Conservation (phyloP, 2,888 invertebrate species). For the Dinocampus coccinellae region DNA sequence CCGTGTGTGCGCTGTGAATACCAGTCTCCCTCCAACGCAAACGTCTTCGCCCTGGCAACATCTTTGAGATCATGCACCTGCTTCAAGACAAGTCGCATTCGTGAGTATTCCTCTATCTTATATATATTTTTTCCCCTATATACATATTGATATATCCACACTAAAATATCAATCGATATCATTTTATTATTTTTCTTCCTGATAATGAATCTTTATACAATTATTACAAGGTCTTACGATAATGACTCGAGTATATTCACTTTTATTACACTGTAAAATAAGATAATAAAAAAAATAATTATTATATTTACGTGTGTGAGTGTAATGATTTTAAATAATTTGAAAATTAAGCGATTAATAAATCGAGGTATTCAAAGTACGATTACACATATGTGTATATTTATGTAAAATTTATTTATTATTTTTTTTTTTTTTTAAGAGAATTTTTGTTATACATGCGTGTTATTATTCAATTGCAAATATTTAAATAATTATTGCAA, state of each 20-base stretch:
- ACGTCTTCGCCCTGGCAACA: constrained; percentile 36
- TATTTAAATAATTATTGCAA: background rate
- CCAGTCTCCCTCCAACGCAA: constrained; percentile 38
- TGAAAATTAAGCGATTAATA: constrained; percentile 19
- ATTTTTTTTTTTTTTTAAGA: too few species aligned
- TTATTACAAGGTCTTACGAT: constrained; percentile 27
- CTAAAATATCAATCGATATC: background rate
- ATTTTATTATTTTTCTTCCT: background rate
- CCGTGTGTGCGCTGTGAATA: constrained; percentile 22
- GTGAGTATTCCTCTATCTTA: constrained; percentile 17
- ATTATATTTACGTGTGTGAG: background rate
- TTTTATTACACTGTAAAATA: background rate
- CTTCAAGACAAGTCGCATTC: constrained; percentile 36
- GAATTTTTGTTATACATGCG: too few species aligned
- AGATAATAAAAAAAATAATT: background rate
- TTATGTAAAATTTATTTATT: too few species aligned
- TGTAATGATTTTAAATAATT: background rate
- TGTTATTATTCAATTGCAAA: too few species aligned
- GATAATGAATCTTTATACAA: background rate
- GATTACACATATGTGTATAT: background rate
- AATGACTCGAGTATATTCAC: constrained; percentile 2
- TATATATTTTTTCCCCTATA: background rate
- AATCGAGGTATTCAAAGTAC: background rate
- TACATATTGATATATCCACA: background rate
- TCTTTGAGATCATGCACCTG: constrained; percentile 45